A percentile compares a stretch with the other conserved stretches of the same genome.
phyloP scores from a whole-genome alignment of 1,140 invertebrate genomes.

The Ips typographus region DNA sequence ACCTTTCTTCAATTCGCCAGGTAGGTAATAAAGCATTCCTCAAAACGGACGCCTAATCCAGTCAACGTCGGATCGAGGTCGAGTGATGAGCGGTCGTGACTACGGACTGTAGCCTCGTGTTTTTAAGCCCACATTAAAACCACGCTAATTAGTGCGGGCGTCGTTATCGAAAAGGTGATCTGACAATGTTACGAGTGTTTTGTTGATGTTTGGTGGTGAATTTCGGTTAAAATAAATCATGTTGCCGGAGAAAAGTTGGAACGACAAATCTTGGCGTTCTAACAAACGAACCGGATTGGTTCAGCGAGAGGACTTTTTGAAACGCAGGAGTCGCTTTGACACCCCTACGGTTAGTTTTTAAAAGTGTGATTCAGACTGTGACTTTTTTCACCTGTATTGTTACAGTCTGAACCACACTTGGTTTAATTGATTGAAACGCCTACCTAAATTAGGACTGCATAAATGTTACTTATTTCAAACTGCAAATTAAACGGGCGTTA shows the following conservation, averaged over 20 bases:
- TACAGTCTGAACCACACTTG: no score
- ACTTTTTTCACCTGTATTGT: no score
- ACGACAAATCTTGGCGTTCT: neutral
- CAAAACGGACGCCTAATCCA: slow-evolving; percentile 10
- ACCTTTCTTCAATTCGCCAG: slow-evolving; percentile 13
- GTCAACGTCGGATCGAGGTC: neutral
- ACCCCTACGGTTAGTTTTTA: neutral
- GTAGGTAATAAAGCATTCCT: slow-evolving; percentile 17
- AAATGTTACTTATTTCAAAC: no score
- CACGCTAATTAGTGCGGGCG: neutral
- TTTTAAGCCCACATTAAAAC: neutral
- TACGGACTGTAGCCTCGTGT: neutral
- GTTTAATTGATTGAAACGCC: no score
- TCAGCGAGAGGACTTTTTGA: slow-evolving; percentile 17
- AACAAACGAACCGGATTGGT: slow-evolving; percentile 3
- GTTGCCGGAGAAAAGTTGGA: neutral
- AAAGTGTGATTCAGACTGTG: no score
- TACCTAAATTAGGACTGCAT: no score
- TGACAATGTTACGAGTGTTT: neutral
- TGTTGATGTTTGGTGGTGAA: neutral
- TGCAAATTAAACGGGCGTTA: no score
- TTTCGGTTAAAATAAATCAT: neutral
- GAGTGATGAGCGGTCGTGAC: neutral
- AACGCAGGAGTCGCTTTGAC: slow-evolving; percentile 15
- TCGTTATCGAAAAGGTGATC: neutral